Base-by-base conservation (phyloP, 2,888 invertebrate species). In the Minunthozetes semirufus region DNA sequence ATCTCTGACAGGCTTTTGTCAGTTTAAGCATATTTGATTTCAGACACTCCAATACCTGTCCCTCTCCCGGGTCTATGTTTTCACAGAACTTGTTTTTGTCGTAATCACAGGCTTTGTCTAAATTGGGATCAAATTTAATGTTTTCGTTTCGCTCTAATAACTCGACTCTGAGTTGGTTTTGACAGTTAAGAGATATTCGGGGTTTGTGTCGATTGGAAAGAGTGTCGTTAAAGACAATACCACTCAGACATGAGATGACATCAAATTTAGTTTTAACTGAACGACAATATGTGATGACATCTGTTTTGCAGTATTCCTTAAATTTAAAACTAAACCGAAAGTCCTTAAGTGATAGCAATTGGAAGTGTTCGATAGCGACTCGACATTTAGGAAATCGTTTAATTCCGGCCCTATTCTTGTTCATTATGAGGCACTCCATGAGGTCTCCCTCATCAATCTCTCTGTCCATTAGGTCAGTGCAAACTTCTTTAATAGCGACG, bases 361-460 rank as follows among this genome's bases (percentile, higher is more conserved):
- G 98, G 82, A 96, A 95, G 85, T 99, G 98, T 84, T 98, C 97
- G 72, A 99, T 90, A 77, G 94, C 94, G 50, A 92, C 92, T 78
- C 90, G 87, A 83, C 98, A 98, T 83, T 94, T 93, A 29, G 90
- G 90, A 29, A 76, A 76, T 22, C 88, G 86, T 80, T 90, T 88
- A 81, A 93, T 87, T 80, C 90, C 88, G 6, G 89, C 88, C 80
- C 93, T 90, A 82, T 93, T 93, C 84, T 97, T 98, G 82, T 94
- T 91, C 50, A 89, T 86, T 76, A 97, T 92, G 72, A 99, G 86
- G 83, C 98, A 99, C 76, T 94, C 93, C 89, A 99, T 91, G 79
- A 96, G 87, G 79, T 94, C 93, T 75, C 92, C 92, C 81, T 91
- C 90, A 75, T 84, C 84, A 38, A 82, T 82, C 80, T 92, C 92